phyloP scores from a whole-genome alignment of 1,140 invertebrate genomes.

The fruit fly (Drosophila melanogaster) region Release_6_plus_ISO1_MT NC_004354.4:19610501-19611000 shows the following conservation, averaged over 20 bases:
- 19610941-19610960: neutral
- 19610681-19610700: conserved; percentile 90
- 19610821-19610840: conserved; percentile 95
- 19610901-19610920: neutral
- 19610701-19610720: conserved; percentile 98
- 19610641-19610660: neutral
- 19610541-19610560: conserved; percentile 94
- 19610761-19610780: conserved; percentile 95
- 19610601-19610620: conserved; percentile 97
- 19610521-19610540: conserved; percentile 92
- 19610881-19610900: conserved; percentile 86
- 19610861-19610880: conserved; percentile 93
- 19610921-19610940: conserved; percentile 2
- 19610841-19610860: conserved; percentile 90
- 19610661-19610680: conserved; percentile 14
- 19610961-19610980: conserved; percentile 2
- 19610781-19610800: conserved; percentile 96
- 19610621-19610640: conserved; percentile 88
- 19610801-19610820: conserved; percentile 96
- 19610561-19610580: conserved; percentile 98
- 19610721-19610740: conserved; percentile 96
- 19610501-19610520: neutral
- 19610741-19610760: conserved; percentile 98
- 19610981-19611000: conserved; percentile 16
- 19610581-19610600: conserved; percentile 97